Percentiles rank a stretch among this genome's conserved stretches.
These are phyloP conservation scores for Heptranchias perlo DNA, from an alignment of 2,113 vertebrate species.

Conservation along the genomic window DNA sequence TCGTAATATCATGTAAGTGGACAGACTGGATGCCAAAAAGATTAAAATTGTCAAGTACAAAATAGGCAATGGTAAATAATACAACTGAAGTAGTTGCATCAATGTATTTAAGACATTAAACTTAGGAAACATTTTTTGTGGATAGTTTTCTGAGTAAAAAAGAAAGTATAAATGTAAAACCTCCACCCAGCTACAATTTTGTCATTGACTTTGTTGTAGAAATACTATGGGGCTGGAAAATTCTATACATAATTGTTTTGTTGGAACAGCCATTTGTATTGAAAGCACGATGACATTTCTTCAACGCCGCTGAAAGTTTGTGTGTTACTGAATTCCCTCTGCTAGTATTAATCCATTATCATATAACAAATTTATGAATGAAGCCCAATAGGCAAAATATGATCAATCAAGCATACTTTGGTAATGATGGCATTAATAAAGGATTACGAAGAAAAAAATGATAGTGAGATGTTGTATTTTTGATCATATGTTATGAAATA, in stretches of 20 bases:
- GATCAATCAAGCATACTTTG: background rate
- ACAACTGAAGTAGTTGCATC: background rate
- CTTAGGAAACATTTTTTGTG: background rate
- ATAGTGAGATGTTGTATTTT: background rate
- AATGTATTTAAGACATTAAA: background rate
- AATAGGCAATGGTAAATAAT: background rate
- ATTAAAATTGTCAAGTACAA: background rate
- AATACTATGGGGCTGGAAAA: background rate
- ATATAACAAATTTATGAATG: constrained; percentile 13
- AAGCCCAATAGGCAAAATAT: constrained; percentile 19
- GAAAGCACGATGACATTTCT: background rate
- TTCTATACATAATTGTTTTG: background rate
- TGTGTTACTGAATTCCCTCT: background rate
- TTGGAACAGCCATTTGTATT: background rate
- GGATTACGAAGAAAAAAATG: background rate
- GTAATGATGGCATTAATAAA: background rate
- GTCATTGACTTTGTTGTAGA: background rate
- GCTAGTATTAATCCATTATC: background rate
- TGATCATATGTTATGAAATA: background rate
- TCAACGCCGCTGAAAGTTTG: background rate
- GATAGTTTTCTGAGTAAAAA: background rate
- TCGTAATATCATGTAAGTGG: background rate
- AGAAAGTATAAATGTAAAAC: background rate
- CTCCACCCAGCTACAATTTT: background rate
- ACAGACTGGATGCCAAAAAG: background rate